These are phyloP conservation scores for Lichenostomus cassidix DNA, from an alignment of 2,113 vertebrate species.

Conservation along the genomic window DNA sequence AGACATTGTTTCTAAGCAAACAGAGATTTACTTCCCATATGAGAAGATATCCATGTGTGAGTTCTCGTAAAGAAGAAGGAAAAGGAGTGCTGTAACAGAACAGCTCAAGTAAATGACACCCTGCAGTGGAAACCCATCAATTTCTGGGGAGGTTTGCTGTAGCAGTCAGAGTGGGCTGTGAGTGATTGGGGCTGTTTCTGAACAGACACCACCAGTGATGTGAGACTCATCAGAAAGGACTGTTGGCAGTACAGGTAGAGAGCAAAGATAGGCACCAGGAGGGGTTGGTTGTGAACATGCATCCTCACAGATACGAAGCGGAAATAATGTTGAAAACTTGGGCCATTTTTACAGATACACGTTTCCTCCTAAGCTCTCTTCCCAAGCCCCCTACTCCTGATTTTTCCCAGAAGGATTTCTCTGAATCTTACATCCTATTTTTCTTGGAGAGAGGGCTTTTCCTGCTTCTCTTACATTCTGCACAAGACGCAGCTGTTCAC, in stretches of 20 bases:
- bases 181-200: neutral
- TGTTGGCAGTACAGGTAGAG: neutral
- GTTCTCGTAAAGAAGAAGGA: neutral
- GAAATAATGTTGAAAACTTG: neutral
- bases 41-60: neutral
- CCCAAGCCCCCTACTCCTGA: neutral
- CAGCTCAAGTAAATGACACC: neutral
- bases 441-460: neutral
- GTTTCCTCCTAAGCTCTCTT: neutral
- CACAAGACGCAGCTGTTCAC: neutral
- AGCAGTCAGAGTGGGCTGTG: neutral
- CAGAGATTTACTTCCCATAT: neutral
- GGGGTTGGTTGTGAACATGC: neutral
- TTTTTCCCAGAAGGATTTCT: neutral
- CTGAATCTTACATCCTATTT: neutral
- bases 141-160: neutral
- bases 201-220: neutral
- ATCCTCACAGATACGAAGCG: neutral
- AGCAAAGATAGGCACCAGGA: neutral
- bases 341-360: neutral
- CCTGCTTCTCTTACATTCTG: neutral
- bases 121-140: neutral
- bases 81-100: neutral
- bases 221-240: neutral
- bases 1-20: neutral